Conservation (phyloP, 2,888 invertebrate species). For the Chrysotoxum bicinctum region DNA sequence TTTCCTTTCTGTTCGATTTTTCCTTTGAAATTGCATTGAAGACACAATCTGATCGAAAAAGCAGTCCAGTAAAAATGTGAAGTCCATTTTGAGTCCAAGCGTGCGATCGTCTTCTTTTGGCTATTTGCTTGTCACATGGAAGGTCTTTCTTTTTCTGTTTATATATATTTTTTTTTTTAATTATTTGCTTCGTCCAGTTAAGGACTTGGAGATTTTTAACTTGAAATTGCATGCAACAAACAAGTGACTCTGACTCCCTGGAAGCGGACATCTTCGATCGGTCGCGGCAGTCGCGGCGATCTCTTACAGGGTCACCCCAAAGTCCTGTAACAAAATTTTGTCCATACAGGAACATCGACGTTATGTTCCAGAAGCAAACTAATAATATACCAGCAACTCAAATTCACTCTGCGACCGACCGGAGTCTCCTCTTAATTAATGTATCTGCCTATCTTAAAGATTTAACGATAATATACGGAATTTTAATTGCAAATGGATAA, state of each 20-base stretch:
- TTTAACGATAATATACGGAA: slow-evolving; percentile 71
- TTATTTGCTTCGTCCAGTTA: slow-evolving; percentile 8
- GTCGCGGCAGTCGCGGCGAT: not conserved
- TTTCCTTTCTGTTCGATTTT: not conserved
- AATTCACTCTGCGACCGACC: slow-evolving; percentile 8
- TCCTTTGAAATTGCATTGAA: slow-evolving; percentile 21
- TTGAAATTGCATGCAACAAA: slow-evolving; percentile 61
- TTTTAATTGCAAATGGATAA: slow-evolving; percentile 73
- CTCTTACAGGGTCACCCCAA: slow-evolving; percentile 50
- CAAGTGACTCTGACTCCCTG: slow-evolving; percentile 39
- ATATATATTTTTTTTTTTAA: too few species aligned
- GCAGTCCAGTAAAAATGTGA: not conserved
- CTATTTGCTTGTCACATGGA: slow-evolving; percentile 58
- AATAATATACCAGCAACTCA: slow-evolving; percentile 39
- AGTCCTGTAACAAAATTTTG: slow-evolving; percentile 12
- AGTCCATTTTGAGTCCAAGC: slow-evolving; percentile 19
- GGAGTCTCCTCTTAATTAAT: slow-evolving; percentile 66
- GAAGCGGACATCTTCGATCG: slow-evolving; percentile 10
- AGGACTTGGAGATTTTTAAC: slow-evolving; percentile 42
- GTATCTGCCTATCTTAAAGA: slow-evolving; percentile 72
- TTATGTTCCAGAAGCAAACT: slow-evolving; percentile 51
- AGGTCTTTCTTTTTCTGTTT: slow-evolving; percentile 3
- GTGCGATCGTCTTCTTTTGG: slow-evolving; percentile 39
- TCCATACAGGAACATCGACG: not conserved
- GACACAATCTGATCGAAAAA: slow-evolving; percentile 17